phyloP scores from a whole-genome alignment of 1,140 invertebrate genomes.

The Potamilus streckersoni region DNA sequence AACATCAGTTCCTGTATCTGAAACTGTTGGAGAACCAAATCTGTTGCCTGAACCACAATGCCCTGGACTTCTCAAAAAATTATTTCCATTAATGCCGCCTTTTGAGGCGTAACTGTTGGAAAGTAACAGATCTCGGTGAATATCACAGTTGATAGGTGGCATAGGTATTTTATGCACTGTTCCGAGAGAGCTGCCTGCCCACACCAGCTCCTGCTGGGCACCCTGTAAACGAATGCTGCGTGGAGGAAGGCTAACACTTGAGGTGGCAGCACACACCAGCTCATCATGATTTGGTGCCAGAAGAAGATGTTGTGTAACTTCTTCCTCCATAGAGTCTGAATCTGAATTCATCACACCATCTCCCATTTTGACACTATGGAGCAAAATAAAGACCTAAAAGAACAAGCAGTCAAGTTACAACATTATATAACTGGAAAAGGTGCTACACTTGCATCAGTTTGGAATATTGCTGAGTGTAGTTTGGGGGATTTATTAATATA shows the following conservation, averaged over 20 bases:
- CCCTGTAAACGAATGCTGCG: conserved; percentile 1
- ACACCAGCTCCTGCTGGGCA: conserved; percentile 19
- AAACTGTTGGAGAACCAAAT: conserved; percentile 41
- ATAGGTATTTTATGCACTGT: conserved; percentile 16
- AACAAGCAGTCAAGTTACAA: too few species aligned
- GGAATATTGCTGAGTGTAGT: too few species aligned
- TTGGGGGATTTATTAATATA: too few species aligned
- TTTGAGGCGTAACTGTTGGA: conserved; percentile 12
- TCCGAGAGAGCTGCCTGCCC: conserved; percentile 25
- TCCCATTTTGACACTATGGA: too few species aligned
- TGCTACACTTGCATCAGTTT: too few species aligned
- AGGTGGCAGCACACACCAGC: conserved; percentile 3
- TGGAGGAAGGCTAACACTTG: conserved; percentile 19
- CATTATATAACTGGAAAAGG: too few species aligned
- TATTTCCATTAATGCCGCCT: background rate
- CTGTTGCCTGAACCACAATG: conserved; percentile 10
- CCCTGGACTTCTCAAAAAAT: too few species aligned
- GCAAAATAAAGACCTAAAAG: too few species aligned
- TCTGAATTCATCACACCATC: too few species aligned
- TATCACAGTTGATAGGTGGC: conserved; percentile 11
- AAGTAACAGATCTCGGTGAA: conserved; percentile 1
- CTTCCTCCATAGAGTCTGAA: too few species aligned
- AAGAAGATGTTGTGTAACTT: too few species aligned
- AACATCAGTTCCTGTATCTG: conserved; percentile 55
- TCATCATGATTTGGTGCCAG: background rate